phyloP scores from a whole-genome alignment of 2,888 invertebrate species.

The Tetranychus piercei region DNA sequence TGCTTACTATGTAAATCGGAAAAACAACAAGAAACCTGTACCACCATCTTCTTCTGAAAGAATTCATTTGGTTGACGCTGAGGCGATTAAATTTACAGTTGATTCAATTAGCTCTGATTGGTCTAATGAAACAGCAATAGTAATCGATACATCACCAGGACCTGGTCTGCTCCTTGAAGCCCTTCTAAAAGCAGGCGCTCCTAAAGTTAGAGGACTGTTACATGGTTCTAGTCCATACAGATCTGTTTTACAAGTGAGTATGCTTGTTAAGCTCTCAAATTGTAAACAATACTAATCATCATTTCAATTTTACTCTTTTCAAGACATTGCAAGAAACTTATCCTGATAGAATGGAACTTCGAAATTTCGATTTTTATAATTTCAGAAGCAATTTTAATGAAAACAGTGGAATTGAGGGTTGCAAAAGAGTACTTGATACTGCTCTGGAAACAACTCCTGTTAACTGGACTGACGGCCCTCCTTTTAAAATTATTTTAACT shows the following conservation, averaged over 20 bases:
- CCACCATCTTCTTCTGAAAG: background rate
- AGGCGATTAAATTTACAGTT: slow-evolving; percentile 2
- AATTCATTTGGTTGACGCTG: slow-evolving; percentile 4
- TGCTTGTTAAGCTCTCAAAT: background rate
- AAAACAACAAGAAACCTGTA: background rate
- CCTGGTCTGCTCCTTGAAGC: slow-evolving; percentile 4
- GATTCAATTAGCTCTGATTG: slow-evolving; percentile 1
- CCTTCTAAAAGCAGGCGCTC: slow-evolving; percentile 2
- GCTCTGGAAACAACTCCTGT: background rate
- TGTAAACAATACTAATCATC: background rate
- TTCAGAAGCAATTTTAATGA: background rate
- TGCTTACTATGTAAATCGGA: background rate
- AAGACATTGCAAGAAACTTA: background rate
- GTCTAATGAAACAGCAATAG: background rate
- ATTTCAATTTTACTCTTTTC: background rate
- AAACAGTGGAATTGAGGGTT: background rate
- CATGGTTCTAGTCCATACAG: background rate
- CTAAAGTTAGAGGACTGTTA: background rate
- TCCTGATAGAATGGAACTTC: background rate
- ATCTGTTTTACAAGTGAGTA: background rate
- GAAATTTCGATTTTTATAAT: background rate
- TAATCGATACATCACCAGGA: slow-evolving; percentile 9
- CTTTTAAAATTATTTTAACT: background rate
- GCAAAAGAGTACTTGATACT: background rate
- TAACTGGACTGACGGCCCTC: background rate